Conservation (phyloP, 2,797 vertebrate genomes). For the Lepidocolaptes lacrymiger region DNA sequence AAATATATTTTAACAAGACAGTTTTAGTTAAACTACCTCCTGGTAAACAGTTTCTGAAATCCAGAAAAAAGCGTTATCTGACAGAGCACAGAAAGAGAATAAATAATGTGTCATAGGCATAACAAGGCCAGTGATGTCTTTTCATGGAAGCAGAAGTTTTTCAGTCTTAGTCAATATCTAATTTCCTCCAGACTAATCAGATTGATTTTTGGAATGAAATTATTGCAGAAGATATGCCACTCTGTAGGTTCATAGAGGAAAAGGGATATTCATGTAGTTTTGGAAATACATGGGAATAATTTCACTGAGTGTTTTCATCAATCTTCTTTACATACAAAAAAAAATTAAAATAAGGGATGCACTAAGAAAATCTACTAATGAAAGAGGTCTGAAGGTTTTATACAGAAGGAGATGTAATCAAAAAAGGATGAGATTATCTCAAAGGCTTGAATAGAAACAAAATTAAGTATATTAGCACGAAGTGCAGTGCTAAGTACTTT, state of each 20-base stretch:
- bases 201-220: neutral
- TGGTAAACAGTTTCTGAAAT: neutral
- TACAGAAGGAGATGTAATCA: neutral
- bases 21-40: neutral
- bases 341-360: neutral
- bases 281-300: neutral
- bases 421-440: neutral
- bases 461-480: neutral
- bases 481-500: neutral
- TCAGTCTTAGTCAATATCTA: slow-evolving; percentile 31
- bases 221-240: neutral
- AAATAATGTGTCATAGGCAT: neutral
- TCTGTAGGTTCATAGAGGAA: neutral
- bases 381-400: neutral
- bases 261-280: neutral
- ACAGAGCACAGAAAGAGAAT: neutral
- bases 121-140: neutral
- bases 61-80: neutral
- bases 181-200: slow-evolving; percentile 25
- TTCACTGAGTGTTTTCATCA: neutral
- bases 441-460: neutral
- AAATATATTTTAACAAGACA: neutral
- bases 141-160: neutral
- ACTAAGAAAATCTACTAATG: neutral
- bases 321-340: neutral